phyloP scores from a whole-genome alignment of 2,888 invertebrate species.

The Imbricaverruca yamaguchii region DNA sequence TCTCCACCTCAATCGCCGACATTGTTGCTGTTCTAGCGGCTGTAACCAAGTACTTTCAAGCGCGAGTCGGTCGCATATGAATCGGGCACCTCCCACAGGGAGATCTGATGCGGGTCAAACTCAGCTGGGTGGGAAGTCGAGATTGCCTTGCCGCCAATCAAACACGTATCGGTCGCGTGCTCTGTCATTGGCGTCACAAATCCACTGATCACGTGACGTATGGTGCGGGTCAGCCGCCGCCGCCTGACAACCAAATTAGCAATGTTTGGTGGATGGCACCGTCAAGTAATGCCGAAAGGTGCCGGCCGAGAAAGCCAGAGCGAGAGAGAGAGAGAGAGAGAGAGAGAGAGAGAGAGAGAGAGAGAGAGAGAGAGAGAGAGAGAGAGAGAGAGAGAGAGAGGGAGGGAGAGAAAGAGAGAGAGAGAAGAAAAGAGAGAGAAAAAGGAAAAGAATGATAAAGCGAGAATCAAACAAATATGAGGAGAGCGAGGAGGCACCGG shows the following conservation, averaged over 20 bases:
- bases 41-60: background rate
- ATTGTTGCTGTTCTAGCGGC: no score
- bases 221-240: background rate
- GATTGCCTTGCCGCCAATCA: background rate
- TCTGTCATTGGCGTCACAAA: background rate
- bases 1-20: no score
- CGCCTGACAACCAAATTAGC: background rate
- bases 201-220: background rate
- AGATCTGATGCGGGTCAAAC: background rate
- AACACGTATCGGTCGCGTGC: background rate
- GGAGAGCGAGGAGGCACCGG: no score
- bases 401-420: constrained; percentile 15
- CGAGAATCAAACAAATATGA: no score
- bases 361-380: constrained; percentile 25
- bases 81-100: background rate
- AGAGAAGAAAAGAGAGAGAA: no score
- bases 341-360: constrained; percentile 27
- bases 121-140: background rate
- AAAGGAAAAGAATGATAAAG: background rate
- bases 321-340: constrained; percentile 25
- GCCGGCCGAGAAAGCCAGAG: constrained; percentile 13
- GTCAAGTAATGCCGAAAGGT: background rate
- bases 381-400: constrained; percentile 28
- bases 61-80: background rate
- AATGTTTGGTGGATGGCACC: background rate